Evolutionary conservation across 2,888 invertebrate genomes (phyloP).

Genomic region (Sphinx pinastri): DNA sequence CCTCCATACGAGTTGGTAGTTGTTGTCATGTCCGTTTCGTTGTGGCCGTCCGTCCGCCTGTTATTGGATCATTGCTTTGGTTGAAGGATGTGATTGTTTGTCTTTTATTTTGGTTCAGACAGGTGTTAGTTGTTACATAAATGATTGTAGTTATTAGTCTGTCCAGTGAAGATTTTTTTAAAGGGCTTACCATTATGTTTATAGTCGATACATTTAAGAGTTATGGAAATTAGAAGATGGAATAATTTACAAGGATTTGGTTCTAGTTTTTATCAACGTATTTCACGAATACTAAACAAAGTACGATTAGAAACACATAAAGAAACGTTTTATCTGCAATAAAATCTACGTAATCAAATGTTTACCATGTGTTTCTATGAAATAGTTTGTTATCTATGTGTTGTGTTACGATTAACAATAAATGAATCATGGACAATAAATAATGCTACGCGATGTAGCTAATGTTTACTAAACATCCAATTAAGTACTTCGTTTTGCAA

Average conservation of each 20-base stretch:
- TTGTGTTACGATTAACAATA: slow-evolving; percentile 1
- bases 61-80: not conserved
- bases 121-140: not conserved
- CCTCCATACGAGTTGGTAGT: slow-evolving; percentile 46
- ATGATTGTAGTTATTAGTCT: not conserved
- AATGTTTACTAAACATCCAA: slow-evolving; percentile 10
- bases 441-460: not conserved
- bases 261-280: not conserved
- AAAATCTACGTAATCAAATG: not conserved
- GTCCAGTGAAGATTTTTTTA: too few relatives aligned
- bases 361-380: slow-evolving; percentile 13
- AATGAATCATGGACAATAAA: slow-evolving; percentile 1
- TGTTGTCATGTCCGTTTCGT: slow-evolving; percentile 41
- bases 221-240: too few relatives aligned
- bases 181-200: too few relatives aligned
- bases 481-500: not conserved
- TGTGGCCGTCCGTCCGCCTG: not conserved
- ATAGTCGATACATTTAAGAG: too few relatives aligned
- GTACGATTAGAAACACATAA: not conserved
- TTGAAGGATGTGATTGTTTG: not conserved
- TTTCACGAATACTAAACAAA: not conserved
- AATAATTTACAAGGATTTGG: too few relatives aligned
- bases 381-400: not conserved
- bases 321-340: slow-evolving; percentile 2
- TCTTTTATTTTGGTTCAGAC: not conserved